Base-by-base conservation (phyloP, 2,797 vertebrate species). In the Nyctibius grandis region DNA sequence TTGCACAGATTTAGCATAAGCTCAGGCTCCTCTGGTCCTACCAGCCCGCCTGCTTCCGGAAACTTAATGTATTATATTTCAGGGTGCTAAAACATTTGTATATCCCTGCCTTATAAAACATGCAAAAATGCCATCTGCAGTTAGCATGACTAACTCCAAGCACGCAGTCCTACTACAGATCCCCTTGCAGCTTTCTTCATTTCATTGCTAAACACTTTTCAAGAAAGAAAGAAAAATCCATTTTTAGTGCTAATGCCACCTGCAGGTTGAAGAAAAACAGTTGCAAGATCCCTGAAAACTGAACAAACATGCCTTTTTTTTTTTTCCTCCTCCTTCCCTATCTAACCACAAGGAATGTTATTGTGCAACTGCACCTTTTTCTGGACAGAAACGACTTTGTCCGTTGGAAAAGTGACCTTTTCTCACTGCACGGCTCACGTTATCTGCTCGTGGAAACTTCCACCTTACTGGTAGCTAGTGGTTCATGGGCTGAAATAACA, bases 161-260 rank as follows among this genome's bases (percentile, higher is more conserved):
- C 97, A 96, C 50, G 26, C 97, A 96, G 96, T 95, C 97, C 96
- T 97, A 94, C 97, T 97, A 97, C 91, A 98, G 94, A 98, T 93
- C 97, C 93, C 92, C 97, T 98, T 89, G 83, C 96, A 96, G 97
- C 95, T 97, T 97, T 95, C 96, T 91, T 97, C 96, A 81, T 97
- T 97, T 96, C 91, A 74, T 89, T 96, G 97, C 97, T 97, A 96
- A 97, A 96, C 94, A 89, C 97, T 98, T 97, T 96, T 97, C 97
- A 97, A 93, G 94, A 97, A 97, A 95, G 97, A 98, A 97, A 98
- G 97, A 95, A 98, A 96, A 97, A 98, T 97, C 97, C 97, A 97
- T 97, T 98, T 98, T 98, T 98, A 98, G 97, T 98, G 96, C 97
- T 98, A 98, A 98, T 98, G 98, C 98, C 98, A 98, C 98, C 98